These are phyloP conservation scores for Dasypus novemcinctus DNA, from an alignment of 2,113 vertebrate species.

Conservation along the genomic window DNA sequence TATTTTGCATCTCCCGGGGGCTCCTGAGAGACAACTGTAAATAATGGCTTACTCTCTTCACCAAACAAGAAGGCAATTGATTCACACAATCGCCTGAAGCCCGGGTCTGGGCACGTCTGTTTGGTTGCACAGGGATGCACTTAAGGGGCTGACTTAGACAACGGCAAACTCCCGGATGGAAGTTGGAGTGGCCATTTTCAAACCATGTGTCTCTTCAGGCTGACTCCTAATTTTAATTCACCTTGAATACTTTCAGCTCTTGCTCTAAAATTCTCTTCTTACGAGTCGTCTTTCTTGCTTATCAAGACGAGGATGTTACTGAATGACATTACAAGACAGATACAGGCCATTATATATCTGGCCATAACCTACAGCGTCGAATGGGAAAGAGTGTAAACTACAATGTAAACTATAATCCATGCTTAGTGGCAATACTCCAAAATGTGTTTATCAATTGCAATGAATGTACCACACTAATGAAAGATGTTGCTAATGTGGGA, in stretches of 20 bases:
- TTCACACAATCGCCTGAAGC: slow-evolving; percentile 57
- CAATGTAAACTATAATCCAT: too few species aligned
- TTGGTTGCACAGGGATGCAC: slow-evolving; percentile 54
- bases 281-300: slow-evolving; percentile 66
- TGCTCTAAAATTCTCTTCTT: slow-evolving; percentile 79
- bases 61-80: slow-evolving; percentile 65
- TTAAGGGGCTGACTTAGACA: slow-evolving; percentile 59
- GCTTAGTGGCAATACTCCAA: too few species aligned
- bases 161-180: slow-evolving; percentile 63
- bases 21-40: slow-evolving; percentile 62
- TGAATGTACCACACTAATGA: too few species aligned
- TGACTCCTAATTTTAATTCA: slow-evolving; percentile 77
- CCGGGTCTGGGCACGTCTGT: slow-evolving; percentile 38
- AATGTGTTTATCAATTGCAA: too few species aligned
- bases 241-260: slow-evolving; percentile 76
- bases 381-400: too few species aligned
- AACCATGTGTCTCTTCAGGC: slow-evolving; percentile 77
- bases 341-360: too few species aligned
- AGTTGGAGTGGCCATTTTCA: slow-evolving; percentile 77
- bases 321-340: too few species aligned
- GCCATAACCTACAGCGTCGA: too few species aligned
- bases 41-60: slow-evolving; percentile 37
- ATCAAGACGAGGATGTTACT: slow-evolving; percentile 77
- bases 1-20: slow-evolving; percentile 53
- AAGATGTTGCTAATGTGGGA: too few species aligned